Evolutionary conservation across 2,888 invertebrate genomes (phyloP).

Genomic region (Sesia bembeciformis): DNA sequence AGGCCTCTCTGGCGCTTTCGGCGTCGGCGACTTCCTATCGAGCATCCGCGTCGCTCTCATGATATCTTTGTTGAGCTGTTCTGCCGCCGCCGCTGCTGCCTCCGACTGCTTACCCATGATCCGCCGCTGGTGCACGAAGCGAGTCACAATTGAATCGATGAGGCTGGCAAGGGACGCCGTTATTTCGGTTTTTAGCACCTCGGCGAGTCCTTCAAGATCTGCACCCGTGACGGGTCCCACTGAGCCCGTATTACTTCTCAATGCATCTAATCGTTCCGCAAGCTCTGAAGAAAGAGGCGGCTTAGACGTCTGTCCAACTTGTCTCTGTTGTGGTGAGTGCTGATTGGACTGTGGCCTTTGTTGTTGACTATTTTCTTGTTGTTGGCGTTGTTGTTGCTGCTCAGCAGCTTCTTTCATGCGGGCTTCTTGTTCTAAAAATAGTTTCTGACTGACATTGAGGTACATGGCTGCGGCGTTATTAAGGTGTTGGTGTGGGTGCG

Average conservation of each 20-base stretch:
- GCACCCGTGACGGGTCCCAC: slow-evolving; percentile 81
- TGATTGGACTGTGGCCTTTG: slow-evolving; percentile 76
- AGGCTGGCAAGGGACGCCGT: slow-evolving; percentile 87
- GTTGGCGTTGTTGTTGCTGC: slow-evolving; percentile 52
- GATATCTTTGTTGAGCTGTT: slow-evolving; percentile 89
- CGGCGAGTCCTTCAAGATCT: slow-evolving; percentile 92
- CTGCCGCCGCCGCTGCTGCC: slow-evolving; percentile 85
- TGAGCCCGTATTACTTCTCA: slow-evolving; percentile 80
- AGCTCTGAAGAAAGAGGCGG: slow-evolving; percentile 78
- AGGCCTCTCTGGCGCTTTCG: slow-evolving; percentile 80
- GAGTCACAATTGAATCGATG: slow-evolving; percentile 90
- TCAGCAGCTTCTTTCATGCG: slow-evolving; percentile 81
- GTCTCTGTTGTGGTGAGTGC: slow-evolving; percentile 71
- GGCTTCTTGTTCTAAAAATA: slow-evolving; percentile 86
- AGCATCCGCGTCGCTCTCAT: slow-evolving; percentile 86
- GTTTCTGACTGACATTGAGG: slow-evolving; percentile 83
- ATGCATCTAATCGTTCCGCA: slow-evolving; percentile 84
- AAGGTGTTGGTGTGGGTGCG: slow-evolving; percentile 76
- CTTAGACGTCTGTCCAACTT: slow-evolving; percentile 58
- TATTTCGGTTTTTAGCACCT: slow-evolving; percentile 92
- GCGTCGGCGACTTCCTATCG: slow-evolving; percentile 86
- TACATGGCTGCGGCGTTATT: slow-evolving; percentile 82
- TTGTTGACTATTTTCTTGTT: slow-evolving; percentile 64
- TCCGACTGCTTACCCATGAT: slow-evolving; percentile 84
- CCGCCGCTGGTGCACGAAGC: slow-evolving; percentile 87